phyloP scores from a whole-genome alignment of 1,140 invertebrate species.

The Apocrypta bakeri region DNA sequence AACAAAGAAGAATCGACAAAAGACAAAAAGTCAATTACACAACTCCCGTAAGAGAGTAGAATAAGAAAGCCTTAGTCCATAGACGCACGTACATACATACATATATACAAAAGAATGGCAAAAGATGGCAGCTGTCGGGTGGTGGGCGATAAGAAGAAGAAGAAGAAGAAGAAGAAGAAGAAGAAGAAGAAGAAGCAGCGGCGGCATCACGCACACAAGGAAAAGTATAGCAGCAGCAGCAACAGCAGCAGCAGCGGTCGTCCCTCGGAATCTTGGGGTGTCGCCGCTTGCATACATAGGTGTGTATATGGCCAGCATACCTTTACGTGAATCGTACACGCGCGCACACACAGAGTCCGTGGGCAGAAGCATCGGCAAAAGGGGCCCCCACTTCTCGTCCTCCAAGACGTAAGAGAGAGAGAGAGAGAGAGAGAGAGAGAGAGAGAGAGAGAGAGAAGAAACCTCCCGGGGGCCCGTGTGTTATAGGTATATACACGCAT shows the following conservation, averaged over 20 bases:
- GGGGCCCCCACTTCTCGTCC: not conserved
- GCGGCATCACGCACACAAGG: constrained; percentile 2
- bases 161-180: constrained; percentile 23
- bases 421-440: not conserved
- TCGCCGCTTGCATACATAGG: constrained; percentile 28
- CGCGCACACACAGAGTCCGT: not conserved
- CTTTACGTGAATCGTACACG: not conserved
- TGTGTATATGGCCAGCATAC: not conserved
- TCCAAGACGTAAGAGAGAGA: not conserved
- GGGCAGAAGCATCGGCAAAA: constrained; percentile 13
- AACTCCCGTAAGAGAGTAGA: not conserved
- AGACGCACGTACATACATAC: too few species aligned
- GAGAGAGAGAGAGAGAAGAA: constrained; percentile 1
- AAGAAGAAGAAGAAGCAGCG: not conserved
- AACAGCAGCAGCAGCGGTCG: too few species aligned
- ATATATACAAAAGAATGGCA: constrained; percentile 14
- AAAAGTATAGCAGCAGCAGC: not conserved
- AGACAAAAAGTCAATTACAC: constrained; percentile 2
- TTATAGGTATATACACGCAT: not conserved
- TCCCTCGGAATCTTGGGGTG: constrained; percentile 41
- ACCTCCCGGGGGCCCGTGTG: constrained; percentile 1
- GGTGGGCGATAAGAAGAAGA: constrained; percentile 41
- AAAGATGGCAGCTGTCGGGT: constrained; percentile 47
- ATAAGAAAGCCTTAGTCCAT: not conserved
- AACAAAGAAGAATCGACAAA: not conserved